Percentiles rank a stretch among this genome's conserved stretches.
These are phyloP conservation scores for Hemibagrus guttatus DNA, from an alignment of 2,797 vertebrate species.

Conservation along the genomic window DNA sequence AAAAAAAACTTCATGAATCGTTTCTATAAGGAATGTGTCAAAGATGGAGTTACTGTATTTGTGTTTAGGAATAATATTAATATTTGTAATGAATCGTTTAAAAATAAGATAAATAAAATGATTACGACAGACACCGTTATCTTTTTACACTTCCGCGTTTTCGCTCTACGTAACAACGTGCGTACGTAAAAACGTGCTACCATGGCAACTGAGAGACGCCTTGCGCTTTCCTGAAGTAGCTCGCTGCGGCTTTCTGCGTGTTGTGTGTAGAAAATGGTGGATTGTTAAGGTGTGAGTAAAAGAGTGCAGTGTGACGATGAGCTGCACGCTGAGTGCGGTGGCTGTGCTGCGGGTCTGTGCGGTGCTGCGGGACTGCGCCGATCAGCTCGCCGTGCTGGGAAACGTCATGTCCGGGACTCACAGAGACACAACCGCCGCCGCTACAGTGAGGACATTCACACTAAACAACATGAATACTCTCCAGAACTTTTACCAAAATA, in stretches of 20 bases:
- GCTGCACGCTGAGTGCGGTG: conserved; percentile 56
- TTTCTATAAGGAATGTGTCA: too few relatives aligned
- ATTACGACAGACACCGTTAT: rapidly evolving
- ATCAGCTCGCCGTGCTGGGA: conserved; percentile 79
- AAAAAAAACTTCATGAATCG: too few relatives aligned
- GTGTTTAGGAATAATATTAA: not conserved
- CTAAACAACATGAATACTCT: not conserved
- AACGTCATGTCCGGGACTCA: conserved; percentile 65
- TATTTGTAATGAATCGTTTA: not conserved
- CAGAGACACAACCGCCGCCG: not conserved
- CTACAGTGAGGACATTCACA: not conserved
- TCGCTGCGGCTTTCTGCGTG: not conserved
- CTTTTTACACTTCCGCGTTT: not conserved
- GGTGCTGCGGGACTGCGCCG: conserved; percentile 74
- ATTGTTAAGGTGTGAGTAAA: not conserved
- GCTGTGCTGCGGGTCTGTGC: conserved; percentile 70
- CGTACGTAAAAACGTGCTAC: conserved; percentile 4
- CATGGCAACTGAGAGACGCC: conserved; percentile 13
- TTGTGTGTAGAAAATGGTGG: not conserved
- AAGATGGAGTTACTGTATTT: too few relatives aligned
- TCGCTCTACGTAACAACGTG: not conserved
- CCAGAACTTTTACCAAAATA: not conserved
- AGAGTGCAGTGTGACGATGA: conserved; percentile 33
- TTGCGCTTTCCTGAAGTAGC: not conserved
- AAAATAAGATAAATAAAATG: not conserved